Evolutionary conservation across 2,888 invertebrate genomes (phyloP).

Genomic region (Harpagoxenus sublaevis): DNA sequence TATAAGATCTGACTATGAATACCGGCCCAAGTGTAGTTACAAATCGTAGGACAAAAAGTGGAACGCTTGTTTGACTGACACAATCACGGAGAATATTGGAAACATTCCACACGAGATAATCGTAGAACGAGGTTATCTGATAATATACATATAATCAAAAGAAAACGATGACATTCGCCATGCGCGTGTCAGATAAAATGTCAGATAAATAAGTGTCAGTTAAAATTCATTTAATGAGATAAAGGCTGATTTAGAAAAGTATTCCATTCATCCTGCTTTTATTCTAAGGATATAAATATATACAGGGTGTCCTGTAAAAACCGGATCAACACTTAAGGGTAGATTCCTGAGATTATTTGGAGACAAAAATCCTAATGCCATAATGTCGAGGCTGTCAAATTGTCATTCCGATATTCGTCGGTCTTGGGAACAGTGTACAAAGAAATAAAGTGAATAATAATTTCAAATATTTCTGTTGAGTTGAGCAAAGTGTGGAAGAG

Average conservation of each 20-base stretch:
- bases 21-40: not conserved
- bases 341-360: too few species aligned
- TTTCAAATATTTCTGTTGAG: too few species aligned
- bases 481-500: too few species aligned
- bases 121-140: not conserved
- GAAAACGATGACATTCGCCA: not conserved
- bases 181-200: not conserved
- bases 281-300: not conserved
- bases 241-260: slow-evolving; percentile 51
- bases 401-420: too few species aligned
- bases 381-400: too few species aligned
- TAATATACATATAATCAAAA: too few species aligned
- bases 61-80: not conserved
- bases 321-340: too few species aligned
- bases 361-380: too few species aligned
- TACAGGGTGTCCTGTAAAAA: too few species aligned
- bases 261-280: slow-evolving; percentile 1
- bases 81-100: not conserved
- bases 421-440: too few species aligned
- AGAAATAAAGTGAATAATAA: too few species aligned
- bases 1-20: too few species aligned
- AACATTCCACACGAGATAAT: not conserved
- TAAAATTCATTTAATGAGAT: slow-evolving; percentile 40
- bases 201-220: not conserved
- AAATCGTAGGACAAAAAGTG: not conserved